Evolutionary conservation across 2,113 vertebrate species (phyloP).

Genomic region (Echinops telfairi): DNA sequence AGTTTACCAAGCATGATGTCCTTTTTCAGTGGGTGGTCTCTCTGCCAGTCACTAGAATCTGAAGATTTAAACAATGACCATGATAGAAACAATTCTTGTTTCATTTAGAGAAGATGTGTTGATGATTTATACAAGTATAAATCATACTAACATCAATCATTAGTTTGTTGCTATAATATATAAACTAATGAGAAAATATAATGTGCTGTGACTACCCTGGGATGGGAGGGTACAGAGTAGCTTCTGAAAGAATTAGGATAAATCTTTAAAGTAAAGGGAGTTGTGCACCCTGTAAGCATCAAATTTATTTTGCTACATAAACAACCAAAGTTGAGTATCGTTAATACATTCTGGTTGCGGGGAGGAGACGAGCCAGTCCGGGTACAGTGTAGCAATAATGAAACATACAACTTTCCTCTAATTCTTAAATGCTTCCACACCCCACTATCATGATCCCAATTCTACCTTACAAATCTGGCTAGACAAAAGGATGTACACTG

Average conservation of each 20-base stretch:
- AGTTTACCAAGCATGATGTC: too few species aligned
- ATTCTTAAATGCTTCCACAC: too few species aligned
- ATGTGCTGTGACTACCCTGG: too few species aligned
- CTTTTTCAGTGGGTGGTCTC: too few species aligned
- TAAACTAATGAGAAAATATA: neutral
- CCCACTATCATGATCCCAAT: too few species aligned
- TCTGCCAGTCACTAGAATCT: neutral
- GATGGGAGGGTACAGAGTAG: neutral
- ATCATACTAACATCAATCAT: neutral
- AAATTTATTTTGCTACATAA: conserved; percentile 60
- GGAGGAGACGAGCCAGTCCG: too few species aligned
- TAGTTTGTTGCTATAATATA: neutral
- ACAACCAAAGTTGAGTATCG: conserved; percentile 38
- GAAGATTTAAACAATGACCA: neutral
- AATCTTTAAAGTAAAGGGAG: neutral
- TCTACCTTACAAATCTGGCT: too few species aligned
- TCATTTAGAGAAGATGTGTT: neutral
- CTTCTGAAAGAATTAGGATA: neutral
- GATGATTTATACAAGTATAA: neutral
- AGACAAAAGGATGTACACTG: too few species aligned
- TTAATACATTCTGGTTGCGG: neutral
- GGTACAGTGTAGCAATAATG: too few species aligned
- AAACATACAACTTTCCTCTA: too few species aligned
- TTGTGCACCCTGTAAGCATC: conserved; percentile 21
- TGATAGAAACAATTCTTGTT: neutral